Percentiles rank a stretch among this genome's conserved stretches.
phyloP scores from a whole-genome alignment of 2,113 vertebrate genomes.

The Eudorcas thomsonii region DNA sequence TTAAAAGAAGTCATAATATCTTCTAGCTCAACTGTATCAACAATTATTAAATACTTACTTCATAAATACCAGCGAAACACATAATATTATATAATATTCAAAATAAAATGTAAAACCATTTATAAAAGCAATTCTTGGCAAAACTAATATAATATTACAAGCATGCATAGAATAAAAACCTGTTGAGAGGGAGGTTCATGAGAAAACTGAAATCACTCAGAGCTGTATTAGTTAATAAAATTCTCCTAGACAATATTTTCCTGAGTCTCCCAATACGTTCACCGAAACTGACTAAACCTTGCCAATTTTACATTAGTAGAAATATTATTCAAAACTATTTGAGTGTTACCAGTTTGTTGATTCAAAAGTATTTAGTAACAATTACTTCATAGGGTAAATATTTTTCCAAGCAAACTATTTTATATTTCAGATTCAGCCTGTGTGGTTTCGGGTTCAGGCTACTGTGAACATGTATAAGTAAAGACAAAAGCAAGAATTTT shows the following conservation, averaged over 20 bases:
- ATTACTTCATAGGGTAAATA: slow-evolving; percentile 45
- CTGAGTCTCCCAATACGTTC: neutral
- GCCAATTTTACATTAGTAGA: slow-evolving; percentile 7
- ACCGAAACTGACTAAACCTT: slow-evolving; percentile 13
- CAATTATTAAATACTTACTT: neutral
- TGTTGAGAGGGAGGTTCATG: neutral
- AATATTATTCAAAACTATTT: slow-evolving; percentile 1
- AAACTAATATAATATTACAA: neutral
- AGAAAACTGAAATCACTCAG: slow-evolving; percentile 24
- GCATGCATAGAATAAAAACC: neutral
- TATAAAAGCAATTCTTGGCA: neutral
- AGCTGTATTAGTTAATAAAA: slow-evolving; percentile 20
- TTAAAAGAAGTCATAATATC: neutral
- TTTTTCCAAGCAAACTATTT: slow-evolving; percentile 46
- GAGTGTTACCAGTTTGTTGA: slow-evolving; percentile 6
- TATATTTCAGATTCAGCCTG: neutral
- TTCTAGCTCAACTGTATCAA: neutral
- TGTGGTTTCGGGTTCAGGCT: slow-evolving; percentile 27
- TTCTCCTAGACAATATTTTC: slow-evolving; percentile 9
- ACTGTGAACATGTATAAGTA: slow-evolving; percentile 21
- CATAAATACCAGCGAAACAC: neutral
- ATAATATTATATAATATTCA: neutral
- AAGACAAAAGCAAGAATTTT: slow-evolving; percentile 34
- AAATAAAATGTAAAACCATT: neutral
- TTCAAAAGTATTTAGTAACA: slow-evolving; percentile 49